phyloP scores from a whole-genome alignment of 2,797 vertebrate species.

The Falco naumanni region DNA sequence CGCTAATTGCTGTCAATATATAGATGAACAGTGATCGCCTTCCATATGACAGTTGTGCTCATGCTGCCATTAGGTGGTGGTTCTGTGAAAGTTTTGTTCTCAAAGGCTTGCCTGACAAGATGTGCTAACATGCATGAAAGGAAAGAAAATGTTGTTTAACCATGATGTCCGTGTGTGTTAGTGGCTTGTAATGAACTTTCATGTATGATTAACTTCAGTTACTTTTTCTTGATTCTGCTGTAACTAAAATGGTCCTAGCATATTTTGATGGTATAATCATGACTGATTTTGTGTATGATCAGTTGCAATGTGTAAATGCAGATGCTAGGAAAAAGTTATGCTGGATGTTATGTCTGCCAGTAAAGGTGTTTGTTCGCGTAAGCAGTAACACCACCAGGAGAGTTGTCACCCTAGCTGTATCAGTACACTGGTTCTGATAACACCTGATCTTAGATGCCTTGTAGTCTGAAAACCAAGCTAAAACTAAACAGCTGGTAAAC shows the following conservation, averaged over 20 bases:
- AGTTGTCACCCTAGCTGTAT: not conserved
- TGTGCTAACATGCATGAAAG: not conserved
- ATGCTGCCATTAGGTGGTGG: not conserved
- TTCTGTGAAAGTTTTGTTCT: not conserved
- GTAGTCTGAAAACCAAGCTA: not conserved
- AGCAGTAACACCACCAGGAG: not conserved
- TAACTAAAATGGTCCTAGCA: not conserved
- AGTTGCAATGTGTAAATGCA: not conserved
- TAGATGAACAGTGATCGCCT: not conserved
- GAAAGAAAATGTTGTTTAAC: not conserved
- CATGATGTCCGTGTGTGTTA: accelerated
- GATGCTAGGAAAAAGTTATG: not conserved
- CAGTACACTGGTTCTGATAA: not conserved
- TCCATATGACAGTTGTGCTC: not conserved
- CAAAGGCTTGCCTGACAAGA: not conserved
- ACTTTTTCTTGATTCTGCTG: not conserved
- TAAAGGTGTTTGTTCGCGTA: not conserved
- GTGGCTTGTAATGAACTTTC: not conserved
- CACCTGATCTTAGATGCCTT: not conserved
- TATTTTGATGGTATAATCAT: not conserved
- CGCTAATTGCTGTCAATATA: not conserved
- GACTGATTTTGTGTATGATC: not conserved
- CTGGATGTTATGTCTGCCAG: not conserved
- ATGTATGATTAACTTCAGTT: not conserved
- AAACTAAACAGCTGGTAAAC: not conserved